Percentiles rank a stretch among this genome's conserved stretches.
phyloP scores from a whole-genome alignment of 2,113 vertebrate species.

The Chascanopsetta lugubris region DNA sequence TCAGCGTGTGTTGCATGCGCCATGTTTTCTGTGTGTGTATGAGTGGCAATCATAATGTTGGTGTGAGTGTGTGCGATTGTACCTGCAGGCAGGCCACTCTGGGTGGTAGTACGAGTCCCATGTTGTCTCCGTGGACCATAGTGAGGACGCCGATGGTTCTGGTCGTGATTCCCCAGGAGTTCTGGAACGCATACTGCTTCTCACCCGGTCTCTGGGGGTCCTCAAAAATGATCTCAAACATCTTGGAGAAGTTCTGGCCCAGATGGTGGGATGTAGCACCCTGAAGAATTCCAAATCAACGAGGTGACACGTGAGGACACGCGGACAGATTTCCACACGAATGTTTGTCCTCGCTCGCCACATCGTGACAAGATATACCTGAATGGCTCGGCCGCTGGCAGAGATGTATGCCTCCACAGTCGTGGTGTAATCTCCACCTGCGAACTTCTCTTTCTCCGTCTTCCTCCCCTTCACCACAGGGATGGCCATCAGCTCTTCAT shows the following conservation, averaged over 20 bases:
- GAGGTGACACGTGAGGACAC: too few species aligned
- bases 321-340: too few species aligned
- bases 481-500: slow-evolving; percentile 96
- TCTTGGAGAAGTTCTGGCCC: slow-evolving; percentile 97
- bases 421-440: slow-evolving; percentile 96
- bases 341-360: too few species aligned
- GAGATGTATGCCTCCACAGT: slow-evolving; percentile 96
- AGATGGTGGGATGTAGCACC: slow-evolving; percentile 96
- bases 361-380: too few species aligned
- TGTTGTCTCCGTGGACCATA: slow-evolving; percentile 98
- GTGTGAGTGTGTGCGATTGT: neutral
- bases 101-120: slow-evolving; percentile 93
- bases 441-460: slow-evolving; percentile 98
- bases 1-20: neutral
- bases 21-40: neutral
- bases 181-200: slow-evolving; percentile 95
- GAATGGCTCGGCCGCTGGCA: slow-evolving; percentile 95
- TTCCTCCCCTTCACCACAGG: slow-evolving; percentile 96
- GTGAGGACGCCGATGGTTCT: slow-evolving; percentile 96
- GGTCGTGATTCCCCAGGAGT: slow-evolving; percentile 97
- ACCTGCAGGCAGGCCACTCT: slow-evolving; percentile 95
- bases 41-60: neutral
- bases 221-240: slow-evolving; percentile 98
- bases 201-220: slow-evolving; percentile 94
- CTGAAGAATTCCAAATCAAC: too few species aligned